These are phyloP conservation scores for Planococcus citri DNA, from an alignment of 1,140 invertebrate genomes.

Conservation along the genomic window DNA sequence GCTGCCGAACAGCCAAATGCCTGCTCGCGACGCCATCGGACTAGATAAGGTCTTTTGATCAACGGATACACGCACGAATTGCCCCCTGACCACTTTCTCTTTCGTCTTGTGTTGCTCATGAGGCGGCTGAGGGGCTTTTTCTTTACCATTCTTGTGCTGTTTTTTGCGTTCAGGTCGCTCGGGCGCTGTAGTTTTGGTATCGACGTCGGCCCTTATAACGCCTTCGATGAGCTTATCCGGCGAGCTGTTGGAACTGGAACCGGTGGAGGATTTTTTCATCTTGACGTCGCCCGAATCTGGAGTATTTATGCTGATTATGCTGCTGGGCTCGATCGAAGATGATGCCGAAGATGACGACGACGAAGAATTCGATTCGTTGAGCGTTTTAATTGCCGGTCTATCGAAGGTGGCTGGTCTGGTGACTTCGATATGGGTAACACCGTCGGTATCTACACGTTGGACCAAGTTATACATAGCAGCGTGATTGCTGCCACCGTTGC, in stretches of 20 bases:
- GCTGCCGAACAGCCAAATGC: slow-evolving; percentile 12
- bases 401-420: slow-evolving; percentile 21
- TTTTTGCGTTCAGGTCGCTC: slow-evolving; percentile 27
- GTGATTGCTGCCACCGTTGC: slow-evolving; percentile 2
- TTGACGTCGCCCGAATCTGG: slow-evolving; percentile 25
- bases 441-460: slow-evolving; percentile 29
- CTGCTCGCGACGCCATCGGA: neutral
- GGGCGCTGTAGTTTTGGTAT: slow-evolving; percentile 22
- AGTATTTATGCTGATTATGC: slow-evolving; percentile 30
- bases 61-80: slow-evolving; percentile 28
- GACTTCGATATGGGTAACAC: slow-evolving; percentile 30
- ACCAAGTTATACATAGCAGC: slow-evolving; percentile 27
- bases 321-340: slow-evolving; percentile 26
- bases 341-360: no score
- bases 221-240: slow-evolving; percentile 10
- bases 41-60: slow-evolving; percentile 13
- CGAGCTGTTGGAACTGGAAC: neutral
- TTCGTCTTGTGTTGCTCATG: neutral
- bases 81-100: slow-evolving; percentile 28
- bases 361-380: no score
- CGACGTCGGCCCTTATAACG: slow-evolving; percentile 17
- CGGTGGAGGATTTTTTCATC: slow-evolving; percentile 20
- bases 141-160: slow-evolving; percentile 18
- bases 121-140: neutral
- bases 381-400: slow-evolving; percentile 9